A percentile compares a stretch with the other conserved stretches of the same genome.
These are phyloP conservation scores for Biston betularia DNA, from an alignment of 2,888 invertebrate genomes.

Conservation along the genomic window DNA sequence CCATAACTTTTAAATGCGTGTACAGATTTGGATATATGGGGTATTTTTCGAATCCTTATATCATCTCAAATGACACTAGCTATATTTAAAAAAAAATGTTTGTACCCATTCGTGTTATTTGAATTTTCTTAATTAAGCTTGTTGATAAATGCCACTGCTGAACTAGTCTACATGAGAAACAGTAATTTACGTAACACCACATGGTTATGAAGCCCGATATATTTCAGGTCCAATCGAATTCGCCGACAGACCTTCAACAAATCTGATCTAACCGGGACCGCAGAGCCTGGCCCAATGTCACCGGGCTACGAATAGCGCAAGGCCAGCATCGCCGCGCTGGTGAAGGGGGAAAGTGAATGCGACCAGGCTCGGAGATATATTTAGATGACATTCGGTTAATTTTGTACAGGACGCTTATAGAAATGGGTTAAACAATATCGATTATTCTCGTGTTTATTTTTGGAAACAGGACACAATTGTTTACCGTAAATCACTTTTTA, in stretches of 20 bases:
- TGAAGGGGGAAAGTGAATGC: constrained; percentile 25
- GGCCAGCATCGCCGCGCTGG: constrained; percentile 19
- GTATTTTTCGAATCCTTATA: no score
- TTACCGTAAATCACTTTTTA: no score
- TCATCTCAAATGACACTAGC: no score
- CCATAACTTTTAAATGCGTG: no score
- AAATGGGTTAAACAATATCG: neutral
- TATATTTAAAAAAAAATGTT: no score
- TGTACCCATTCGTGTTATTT: no score
- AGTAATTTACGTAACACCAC: neutral
- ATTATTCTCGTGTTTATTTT: neutral
- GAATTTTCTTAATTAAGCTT: no score
- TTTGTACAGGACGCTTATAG: neutral
- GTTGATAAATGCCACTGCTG: no score
- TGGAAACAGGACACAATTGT: no score
- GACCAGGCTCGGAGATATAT: constrained; percentile 19
- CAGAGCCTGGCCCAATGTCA: constrained; percentile 10
- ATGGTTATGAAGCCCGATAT: neutral
- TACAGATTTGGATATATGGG: no score
- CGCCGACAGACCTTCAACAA: constrained; percentile 13
- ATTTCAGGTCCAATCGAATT: neutral
- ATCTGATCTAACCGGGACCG: constrained; percentile 15
- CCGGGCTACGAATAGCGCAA: constrained; percentile 29
- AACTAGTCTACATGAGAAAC: neutral
- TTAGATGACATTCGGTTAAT: constrained; percentile 21